Evolutionary conservation across 2,888 invertebrate genomes (phyloP).

Genomic region (Epistrophella euchroma): DNA sequence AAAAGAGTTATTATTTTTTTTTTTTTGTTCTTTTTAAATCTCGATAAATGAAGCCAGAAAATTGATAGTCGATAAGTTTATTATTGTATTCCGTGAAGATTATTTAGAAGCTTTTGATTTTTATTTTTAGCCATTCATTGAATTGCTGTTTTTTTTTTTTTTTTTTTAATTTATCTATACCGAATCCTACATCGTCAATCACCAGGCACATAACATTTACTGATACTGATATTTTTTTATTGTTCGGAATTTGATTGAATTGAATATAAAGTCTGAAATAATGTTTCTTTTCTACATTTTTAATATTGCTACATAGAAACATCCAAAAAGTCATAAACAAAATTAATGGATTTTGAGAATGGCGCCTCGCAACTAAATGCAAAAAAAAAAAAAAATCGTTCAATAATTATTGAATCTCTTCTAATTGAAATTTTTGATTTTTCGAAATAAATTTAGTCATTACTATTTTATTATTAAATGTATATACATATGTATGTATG

Average conservation of each 20-base stretch:
- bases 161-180: background rate
- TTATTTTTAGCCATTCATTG: slow-evolving; percentile 43
- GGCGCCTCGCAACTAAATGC: slow-evolving; percentile 8
- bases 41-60: slow-evolving; percentile 32
- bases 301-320: background rate
- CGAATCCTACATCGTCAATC: slow-evolving; percentile 9
- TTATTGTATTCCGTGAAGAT: slow-evolving; percentile 43
- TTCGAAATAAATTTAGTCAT: background rate
- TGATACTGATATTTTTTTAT: slow-evolving; percentile 3
- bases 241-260: slow-evolving; percentile 27
- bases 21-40: background rate
- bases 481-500: too few relatives aligned
- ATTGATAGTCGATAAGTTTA: slow-evolving; percentile 36
- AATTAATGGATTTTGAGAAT: slow-evolving; percentile 9
- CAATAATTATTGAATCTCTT: background rate
- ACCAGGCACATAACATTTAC: slow-evolving; percentile 4
- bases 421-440: slow-evolving; percentile 6
- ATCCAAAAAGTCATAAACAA: background rate
- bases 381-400: background rate
- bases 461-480: background rate
- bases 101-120: slow-evolving; percentile 41
- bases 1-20: slow-evolving; percentile 11
- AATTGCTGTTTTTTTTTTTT: background rate
- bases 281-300: background rate
- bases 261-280: slow-evolving; percentile 28